Evolutionary conservation across 2,113 vertebrate genomes (phyloP), one percentile per base, ranked within the genome.

Genomic region (Zonotrichia leucophrys): DNA sequence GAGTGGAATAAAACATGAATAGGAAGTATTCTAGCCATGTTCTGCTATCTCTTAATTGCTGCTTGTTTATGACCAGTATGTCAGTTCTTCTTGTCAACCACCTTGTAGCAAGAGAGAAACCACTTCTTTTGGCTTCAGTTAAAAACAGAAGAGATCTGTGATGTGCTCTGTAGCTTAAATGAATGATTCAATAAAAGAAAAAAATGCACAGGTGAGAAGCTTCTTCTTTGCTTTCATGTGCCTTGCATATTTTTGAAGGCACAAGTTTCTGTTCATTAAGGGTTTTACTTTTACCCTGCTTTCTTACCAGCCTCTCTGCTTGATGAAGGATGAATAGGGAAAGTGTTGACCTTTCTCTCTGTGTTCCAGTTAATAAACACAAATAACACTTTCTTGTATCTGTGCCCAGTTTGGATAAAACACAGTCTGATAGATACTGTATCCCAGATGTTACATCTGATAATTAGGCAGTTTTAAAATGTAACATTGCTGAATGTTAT

Each of bases 381-480:
- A 83, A 96, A 95, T 89, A 95, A 89, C 88, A 87, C 79, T 95
- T 95, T 90, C 92, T 92, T 95, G 94, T 91, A 80, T 84, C 50
- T 70, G 67, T 95, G 90, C 93, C 87, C 90, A 85, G 91, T 73
- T 80, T 82, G 80, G 85, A 96, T 85, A 95, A 95, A 96, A 95
- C 83, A 62, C 64, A 95, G 68, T 85, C 73, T 77, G 66, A 92
- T 93, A 79, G 73, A 95, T 69, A 80, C 60, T 52, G 23, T 79
- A 89, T 85, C 87, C 92, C 90, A 95, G 86, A 92, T 96, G 90
- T 96, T 95, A 91, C 84, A 95, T 81, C 69, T 94, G 83, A 97
- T 97, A 97, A 97, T 94, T 96, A 96, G 46, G 79, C 83, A 87
- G 83, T 91, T 97, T 95, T 73, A 96, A 95, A 95, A 95, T 94